These are phyloP conservation scores for Tethya wilhelma DNA, from an alignment of 37 sponge, comb jelly and placozoan genomes.

Conservation along the genomic window DNA sequence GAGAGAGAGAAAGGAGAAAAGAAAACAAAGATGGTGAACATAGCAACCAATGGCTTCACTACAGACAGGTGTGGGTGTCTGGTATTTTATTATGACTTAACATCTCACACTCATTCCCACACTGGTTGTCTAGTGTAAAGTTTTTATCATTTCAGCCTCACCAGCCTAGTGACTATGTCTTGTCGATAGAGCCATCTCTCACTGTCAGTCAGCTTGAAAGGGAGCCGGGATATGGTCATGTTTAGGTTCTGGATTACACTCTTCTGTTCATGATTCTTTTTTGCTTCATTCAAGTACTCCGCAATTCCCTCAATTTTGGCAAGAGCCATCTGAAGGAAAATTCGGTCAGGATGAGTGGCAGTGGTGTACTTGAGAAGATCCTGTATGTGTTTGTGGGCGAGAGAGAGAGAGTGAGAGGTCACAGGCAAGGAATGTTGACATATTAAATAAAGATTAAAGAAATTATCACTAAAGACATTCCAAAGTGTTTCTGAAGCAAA, in stretches of 20 bases:
- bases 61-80: too few relatives aligned
- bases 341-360: conserved; percentile 52
- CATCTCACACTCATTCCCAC: too few relatives aligned
- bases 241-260: conserved; percentile 54
- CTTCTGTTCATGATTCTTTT: conserved; percentile 52
- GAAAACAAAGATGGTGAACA: neutral
- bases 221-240: conserved; percentile 24
- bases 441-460: too few relatives aligned
- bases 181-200: conserved; percentile 55
- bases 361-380: conserved; percentile 62
- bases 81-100: too few relatives aligned
- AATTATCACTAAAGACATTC: neutral
- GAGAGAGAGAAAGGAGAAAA: neutral
- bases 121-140: too few relatives aligned
- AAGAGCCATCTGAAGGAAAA: conserved; percentile 71
- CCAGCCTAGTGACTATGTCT: conserved; percentile 62
- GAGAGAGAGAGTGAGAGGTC: neutral
- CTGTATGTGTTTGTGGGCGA: conserved; percentile 6
- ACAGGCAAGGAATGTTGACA: neutral
- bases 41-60: neutral
- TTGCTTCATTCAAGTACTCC: conserved; percentile 69
- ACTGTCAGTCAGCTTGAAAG: conserved; percentile 37
- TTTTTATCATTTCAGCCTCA: too few relatives aligned
- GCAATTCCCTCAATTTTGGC: conserved; percentile 72
- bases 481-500: too few relatives aligned